Evolutionary conservation across 2,113 vertebrate species (phyloP), one percentile per base, ranked within the genome.

Genomic region (Zootoca vivipara): DNA sequence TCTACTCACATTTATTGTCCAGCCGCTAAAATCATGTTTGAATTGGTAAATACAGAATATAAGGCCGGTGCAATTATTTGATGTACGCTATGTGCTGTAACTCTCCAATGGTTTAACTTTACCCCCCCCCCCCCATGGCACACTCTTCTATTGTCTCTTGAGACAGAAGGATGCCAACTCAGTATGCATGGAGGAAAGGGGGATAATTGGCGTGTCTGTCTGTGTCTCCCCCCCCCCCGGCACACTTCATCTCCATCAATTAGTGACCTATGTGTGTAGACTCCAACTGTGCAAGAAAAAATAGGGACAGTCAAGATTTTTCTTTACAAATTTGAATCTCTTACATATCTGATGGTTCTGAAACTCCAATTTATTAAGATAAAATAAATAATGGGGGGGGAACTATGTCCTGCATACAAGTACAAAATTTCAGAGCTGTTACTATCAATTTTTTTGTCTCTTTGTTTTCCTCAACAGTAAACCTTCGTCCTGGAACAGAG

Each of bases 401-500:
- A 64, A 33, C 86, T 90, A 33, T 85, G 65, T 70, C 52, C 38
- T 87, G 13, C 33, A 78, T 85, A 40, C 72, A 52, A 52, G 85
- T 82, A 82, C 35, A 4, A 74, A 86, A 62, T 90, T 93, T 93
- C 93, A 95, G 46, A 69, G 84, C 86, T 28, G 10, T 52, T 52
- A 52, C 46, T 52, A 52, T 52, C 10, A 52, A 90, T 91, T 88
- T 24, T 91, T 92, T 35, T 93, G 2, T 90, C 46, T 80, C 35
- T 56, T 7, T 62, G 42, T 87, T 89, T 15, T 0, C 0, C 89
- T n/a, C 94, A 92, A 81, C 93, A 99, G 98, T 80, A 9, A 98
- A 98, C 90, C 97, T 97, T 89, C 93, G 91, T 80, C 96, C 97
- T 82, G 98, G 98, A 79, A 95, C 92, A 74, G 98, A 98, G 92